Conservation (phyloP, 1,140 invertebrate genomes). For the Harlomillsia oculata region DNA sequence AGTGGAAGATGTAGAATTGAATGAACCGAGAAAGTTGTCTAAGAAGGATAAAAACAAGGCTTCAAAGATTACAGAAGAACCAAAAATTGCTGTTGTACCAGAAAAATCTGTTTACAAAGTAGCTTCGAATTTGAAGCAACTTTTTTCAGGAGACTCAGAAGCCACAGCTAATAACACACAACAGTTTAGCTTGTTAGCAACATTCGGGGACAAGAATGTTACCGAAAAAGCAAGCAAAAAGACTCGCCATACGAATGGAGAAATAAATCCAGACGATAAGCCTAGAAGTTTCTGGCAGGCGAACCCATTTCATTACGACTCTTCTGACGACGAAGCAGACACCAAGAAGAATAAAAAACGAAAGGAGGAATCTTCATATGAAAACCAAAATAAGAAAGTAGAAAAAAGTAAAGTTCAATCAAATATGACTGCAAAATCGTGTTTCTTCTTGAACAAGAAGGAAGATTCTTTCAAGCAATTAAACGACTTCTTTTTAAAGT, state of each 20-base stretch:
- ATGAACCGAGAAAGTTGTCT: conserved; percentile 1
- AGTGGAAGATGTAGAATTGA: not conserved
- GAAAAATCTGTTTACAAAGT: conserved; percentile 21
- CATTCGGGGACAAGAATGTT: conserved; percentile 13
- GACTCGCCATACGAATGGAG: not conserved
- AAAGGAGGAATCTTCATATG: not conserved
- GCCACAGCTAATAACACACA: not conserved
- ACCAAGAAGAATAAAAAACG: not conserved
- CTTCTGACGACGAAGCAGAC: conserved; percentile 20
- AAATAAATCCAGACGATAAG: not conserved
- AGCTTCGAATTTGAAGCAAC: conserved; percentile 17
- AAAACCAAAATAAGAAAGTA: not conserved
- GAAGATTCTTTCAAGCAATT: conserved; percentile 1
- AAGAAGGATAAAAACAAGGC: not conserved
- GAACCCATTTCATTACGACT: conserved; percentile 32
- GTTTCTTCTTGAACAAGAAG: conserved; percentile 8
- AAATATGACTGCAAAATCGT: no score
- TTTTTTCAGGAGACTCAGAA: conserved; percentile 4
- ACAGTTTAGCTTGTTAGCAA: conserved; percentile 20
- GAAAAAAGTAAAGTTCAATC: no score
- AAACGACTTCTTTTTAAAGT: conserved; percentile 10
- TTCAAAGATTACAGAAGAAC: not conserved
- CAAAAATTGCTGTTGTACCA: not conserved
- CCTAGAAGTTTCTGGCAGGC: conserved; percentile 20
- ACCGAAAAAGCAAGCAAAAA: not conserved